phyloP scores from a whole-genome alignment of 2,113 vertebrate genomes.

The Edolisoma coerulescens region DNA sequence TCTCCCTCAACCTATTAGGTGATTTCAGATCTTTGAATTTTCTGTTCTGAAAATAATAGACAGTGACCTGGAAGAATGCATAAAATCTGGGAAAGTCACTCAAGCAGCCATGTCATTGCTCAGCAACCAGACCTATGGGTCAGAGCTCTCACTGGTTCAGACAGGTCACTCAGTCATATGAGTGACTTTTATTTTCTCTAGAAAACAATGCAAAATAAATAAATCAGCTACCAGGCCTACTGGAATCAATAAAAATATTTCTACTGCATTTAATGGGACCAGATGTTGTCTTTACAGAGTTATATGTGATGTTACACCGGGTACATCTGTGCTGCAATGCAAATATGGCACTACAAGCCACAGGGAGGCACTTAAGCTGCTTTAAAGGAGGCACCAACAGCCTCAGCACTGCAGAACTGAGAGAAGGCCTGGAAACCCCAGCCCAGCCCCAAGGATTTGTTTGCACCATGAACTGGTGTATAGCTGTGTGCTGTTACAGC shows the following conservation, averaged over 20 bases:
- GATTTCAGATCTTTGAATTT: slow-evolving; percentile 25
- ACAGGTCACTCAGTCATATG: background rate
- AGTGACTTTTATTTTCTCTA: background rate
- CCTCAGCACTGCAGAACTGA: background rate
- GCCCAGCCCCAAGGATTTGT: background rate
- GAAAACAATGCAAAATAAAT: background rate
- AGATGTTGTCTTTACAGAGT: slow-evolving; percentile 9
- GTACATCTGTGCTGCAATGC: background rate
- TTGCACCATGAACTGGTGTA: rapidly evolving
- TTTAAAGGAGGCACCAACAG: background rate
- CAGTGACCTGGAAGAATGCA: background rate
- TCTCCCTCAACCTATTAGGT: background rate
- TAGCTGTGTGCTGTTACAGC: background rate
- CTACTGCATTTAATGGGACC: background rate
- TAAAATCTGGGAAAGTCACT: background rate
- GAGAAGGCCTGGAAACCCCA: background rate
- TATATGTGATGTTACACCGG: background rate
- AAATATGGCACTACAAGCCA: background rate
- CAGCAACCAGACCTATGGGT: background rate
- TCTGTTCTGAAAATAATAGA: background rate
- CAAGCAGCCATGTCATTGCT: background rate
- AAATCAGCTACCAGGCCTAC: background rate
- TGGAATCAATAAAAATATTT: background rate
- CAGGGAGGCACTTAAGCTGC: background rate
- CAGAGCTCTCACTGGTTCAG: background rate